Percentiles rank a stretch among this genome's conserved stretches.
These are phyloP conservation scores for Azorinus chamasolen DNA, from an alignment of 2,888 invertebrate genomes.

Conservation along the genomic window DNA sequence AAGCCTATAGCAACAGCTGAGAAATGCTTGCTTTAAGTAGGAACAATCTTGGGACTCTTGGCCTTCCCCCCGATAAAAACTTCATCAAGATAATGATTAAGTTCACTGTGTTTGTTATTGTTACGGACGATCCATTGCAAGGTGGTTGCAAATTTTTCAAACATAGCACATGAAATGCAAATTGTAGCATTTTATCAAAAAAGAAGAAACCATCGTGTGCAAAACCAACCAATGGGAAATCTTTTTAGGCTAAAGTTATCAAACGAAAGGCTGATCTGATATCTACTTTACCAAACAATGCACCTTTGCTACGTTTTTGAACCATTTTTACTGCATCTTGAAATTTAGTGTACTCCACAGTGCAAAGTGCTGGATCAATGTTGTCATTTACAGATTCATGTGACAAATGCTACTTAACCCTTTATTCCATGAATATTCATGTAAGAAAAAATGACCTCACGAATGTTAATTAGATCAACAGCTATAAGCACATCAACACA, in stretches of 20 bases:
- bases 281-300: conserved; percentile 39
- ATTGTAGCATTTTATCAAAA: conserved; percentile 31
- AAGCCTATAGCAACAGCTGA: not conserved
- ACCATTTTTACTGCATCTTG: conserved; percentile 16
- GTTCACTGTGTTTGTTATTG: conserved; percentile 8
- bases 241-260: conserved; percentile 23
- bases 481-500: no score
- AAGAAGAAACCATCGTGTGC: conserved; percentile 16
- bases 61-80: conserved; percentile 23
- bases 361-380: conserved; percentile 20
- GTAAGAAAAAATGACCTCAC: no score
- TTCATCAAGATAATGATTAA: conserved; percentile 40
- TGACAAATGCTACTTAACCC: no score
- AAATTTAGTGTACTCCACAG: conserved; percentile 29
- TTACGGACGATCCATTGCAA: conserved; percentile 34
- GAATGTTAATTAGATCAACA: no score
- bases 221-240: conserved; percentile 34
- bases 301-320: conserved; percentile 6
- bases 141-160: conserved; percentile 19
- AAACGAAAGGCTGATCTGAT: conserved; percentile 40
- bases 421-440: no score
- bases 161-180: conserved; percentile 37
- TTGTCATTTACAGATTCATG: conserved; percentile 23
- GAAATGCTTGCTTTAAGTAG: not conserved
- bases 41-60: conserved; percentile 2